Evolutionary conservation across 2,797 vertebrate species (phyloP).

Genomic region (Limosa lapponica): DNA sequence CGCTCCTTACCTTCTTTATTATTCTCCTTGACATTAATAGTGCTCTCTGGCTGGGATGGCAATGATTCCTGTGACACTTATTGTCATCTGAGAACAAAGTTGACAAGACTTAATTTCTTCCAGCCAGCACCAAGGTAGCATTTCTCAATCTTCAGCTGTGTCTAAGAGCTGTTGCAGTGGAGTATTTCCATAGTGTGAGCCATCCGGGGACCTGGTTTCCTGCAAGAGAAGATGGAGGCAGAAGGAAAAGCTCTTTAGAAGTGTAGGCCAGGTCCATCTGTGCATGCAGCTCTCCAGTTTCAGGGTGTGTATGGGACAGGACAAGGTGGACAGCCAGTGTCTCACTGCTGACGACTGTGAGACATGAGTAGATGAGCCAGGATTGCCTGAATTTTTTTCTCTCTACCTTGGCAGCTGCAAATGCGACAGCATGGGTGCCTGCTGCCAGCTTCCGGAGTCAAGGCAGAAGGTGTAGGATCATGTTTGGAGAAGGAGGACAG

Average conservation of each 20-base stretch:
- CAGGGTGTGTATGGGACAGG: neutral
- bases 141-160: neutral
- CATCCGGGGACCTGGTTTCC: neutral
- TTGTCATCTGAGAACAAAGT: neutral
- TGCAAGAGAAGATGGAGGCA: neutral
- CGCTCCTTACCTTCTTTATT: neutral
- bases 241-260: neutral
- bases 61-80: neutral
- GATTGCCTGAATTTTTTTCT: neutral
- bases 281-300: neutral
- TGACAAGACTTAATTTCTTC: neutral
- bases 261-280: neutral
- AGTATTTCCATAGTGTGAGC: neutral
- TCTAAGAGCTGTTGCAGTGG: neutral
- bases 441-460: neutral
- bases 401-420: neutral
- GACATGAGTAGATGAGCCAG: neutral
- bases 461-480: neutral
- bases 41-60: neutral
- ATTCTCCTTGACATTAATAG: slow-evolving; percentile 30
- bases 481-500: neutral
- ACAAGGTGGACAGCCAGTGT: neutral
- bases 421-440: neutral
- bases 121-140: neutral
- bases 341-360: neutral